Base-by-base conservation (phyloP, 2,113 vertebrate species). In the Melanocharis versteri region DNA sequence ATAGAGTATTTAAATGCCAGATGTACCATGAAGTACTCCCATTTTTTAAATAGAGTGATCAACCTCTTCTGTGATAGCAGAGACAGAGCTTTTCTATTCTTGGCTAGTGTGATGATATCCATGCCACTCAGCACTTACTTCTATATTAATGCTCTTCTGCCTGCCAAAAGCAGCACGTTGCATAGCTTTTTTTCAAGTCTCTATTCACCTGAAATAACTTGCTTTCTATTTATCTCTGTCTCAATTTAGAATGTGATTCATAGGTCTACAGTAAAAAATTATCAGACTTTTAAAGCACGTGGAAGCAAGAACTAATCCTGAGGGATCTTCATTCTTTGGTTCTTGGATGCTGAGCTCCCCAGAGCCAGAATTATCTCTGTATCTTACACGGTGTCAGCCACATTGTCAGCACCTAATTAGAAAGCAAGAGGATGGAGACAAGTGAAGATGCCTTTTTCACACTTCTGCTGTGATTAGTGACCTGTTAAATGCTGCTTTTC, bases 181-280 rank as follows among this genome's bases (percentile, higher is more conserved):
- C 64, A 73, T 3, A 83, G 62, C 17, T 85, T 91, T 91, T 81
- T 94, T 91, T 48, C 84, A 90, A 80, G 79, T 94, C 90, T 44
- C 60, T 83, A 60, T 94, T 85, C 93, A 96, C 95, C 93, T 96
- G 93, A 97, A 94, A 96, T 95, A 96, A 62, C 93, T 93, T 93
- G 83, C 85, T 96, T 96, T 93, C 93, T 96, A 87, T 96, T 96
- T 96, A 96, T 88, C 85, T 92, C 68, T 87, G n/a, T 83, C 93
- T 96, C 64, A 73, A 47, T 70, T 96, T 91, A 86, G 95, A 94
- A 91, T 62, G 68, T 96, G 90, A 94, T 93, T 96, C 94, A 93
- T 73, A 86, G 79, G 68, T 90, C 87, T 93, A 54, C 86, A 77
- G 30, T 66, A 75, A 95, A 95, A 96, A 93, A 94, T 83, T 88